Evolutionary conservation across 2,888 invertebrate genomes (phyloP).

Genomic region (Apocheima hispidaria): DNA sequence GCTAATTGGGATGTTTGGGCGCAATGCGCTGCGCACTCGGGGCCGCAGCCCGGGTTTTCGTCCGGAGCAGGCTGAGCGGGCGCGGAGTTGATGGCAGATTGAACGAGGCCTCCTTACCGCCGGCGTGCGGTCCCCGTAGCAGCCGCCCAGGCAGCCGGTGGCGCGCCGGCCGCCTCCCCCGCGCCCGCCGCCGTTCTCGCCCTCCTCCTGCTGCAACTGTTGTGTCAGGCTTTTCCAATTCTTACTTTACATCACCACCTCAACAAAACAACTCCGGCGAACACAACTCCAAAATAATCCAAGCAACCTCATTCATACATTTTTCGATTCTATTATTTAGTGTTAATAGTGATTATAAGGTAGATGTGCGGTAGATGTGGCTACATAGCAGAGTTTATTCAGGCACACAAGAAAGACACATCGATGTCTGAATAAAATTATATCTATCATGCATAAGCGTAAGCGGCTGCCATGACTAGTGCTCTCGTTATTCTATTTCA

Average conservation of each 20-base stretch:
- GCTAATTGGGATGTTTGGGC: not conserved
- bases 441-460: constrained; percentile 65
- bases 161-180: constrained; percentile 87
- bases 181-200: constrained; percentile 78
- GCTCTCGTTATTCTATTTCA: constrained; percentile 34
- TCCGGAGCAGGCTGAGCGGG: not conserved
- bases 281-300: constrained; percentile 13
- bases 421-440: constrained; percentile 35
- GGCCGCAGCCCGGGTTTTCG: not conserved
- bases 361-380: constrained; percentile 20
- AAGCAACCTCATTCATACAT: constrained; percentile 10
- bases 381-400: constrained; percentile 25
- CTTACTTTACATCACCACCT: constrained; percentile 36
- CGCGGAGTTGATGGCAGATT: constrained; percentile 24
- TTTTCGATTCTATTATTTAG: constrained; percentile 4
- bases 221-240: constrained; percentile 69
- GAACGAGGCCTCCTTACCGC: constrained; percentile 87
- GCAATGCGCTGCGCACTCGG: not conserved
- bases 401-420: constrained; percentile 7
- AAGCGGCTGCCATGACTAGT: constrained; percentile 59
- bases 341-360: constrained; percentile 1
- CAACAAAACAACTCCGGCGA: constrained; percentile 13
- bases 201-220: constrained; percentile 83
- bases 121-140: constrained; percentile 90
- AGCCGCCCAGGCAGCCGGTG: constrained; percentile 90